A percentile compares a stretch with the other conserved stretches of the same genome.
Conservation (phyloP, 2,797 vertebrate species). For the Valencia hispanica region DNA sequence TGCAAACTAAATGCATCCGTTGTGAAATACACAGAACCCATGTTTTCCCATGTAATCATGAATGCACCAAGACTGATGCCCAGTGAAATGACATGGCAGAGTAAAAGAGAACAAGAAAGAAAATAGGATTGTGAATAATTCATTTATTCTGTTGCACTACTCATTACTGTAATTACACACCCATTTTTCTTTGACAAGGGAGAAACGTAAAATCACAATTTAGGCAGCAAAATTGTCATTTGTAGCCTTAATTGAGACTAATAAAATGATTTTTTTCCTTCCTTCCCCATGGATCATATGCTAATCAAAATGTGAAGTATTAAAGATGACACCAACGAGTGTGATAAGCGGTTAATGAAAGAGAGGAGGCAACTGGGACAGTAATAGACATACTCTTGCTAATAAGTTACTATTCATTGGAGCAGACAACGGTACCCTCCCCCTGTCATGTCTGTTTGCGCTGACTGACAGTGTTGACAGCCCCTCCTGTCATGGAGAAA, state of each 20-base stretch:
- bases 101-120: conserved; percentile 50
- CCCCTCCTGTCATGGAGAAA: conserved; percentile 60
- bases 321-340: conserved; percentile 77
- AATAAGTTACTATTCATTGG: conserved; percentile 78
- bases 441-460: conserved; percentile 61
- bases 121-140: conserved; percentile 70
- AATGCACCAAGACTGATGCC: conserved; percentile 22
- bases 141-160: conserved; percentile 64
- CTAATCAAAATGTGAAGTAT: conserved; percentile 82
- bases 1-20: not conserved
- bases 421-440: conserved; percentile 64
- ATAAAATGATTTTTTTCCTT: conserved; percentile 73
- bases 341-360: conserved; percentile 79
- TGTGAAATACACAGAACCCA: conserved; percentile 12
- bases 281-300: conserved; percentile 71
- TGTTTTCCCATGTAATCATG: conserved; percentile 24
- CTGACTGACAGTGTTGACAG: conserved; percentile 73
- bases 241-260: conserved; percentile 79
- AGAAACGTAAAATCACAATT: conserved; percentile 79
- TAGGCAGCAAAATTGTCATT: conserved; percentile 76
- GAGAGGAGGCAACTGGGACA: conserved; percentile 69
- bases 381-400: conserved; percentile 69
- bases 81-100: conserved; percentile 31
- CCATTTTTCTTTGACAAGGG: conserved; percentile 73
- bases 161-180: conserved; percentile 79